phyloP scores from a whole-genome alignment of 2,888 invertebrate genomes.

The Smittia sp. region DNA sequence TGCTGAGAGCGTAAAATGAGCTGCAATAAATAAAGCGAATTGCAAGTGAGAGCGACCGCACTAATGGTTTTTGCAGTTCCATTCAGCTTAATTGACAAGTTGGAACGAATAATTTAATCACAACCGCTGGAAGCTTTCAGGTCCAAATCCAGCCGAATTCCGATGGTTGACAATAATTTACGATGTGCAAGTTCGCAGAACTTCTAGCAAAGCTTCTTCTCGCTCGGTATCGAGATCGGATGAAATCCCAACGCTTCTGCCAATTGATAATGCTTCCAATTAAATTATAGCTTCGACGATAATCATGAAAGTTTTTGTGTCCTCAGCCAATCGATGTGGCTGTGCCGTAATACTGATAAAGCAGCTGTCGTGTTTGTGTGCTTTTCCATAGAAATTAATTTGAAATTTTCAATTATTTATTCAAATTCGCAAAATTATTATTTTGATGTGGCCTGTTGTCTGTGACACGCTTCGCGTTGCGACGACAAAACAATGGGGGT shows the following conservation, averaged over 20 bases:
- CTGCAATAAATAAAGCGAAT: conserved; percentile 30
- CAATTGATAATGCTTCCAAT: background rate
- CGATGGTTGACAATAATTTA: background rate
- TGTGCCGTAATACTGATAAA: background rate
- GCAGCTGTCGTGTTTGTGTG: background rate
- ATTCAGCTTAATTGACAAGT: background rate
- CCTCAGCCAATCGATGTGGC: background rate
- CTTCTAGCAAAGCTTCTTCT: too few species aligned
- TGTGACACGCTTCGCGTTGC: too few species aligned
- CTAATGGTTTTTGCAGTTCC: conserved; percentile 13
- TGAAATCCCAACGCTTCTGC: background rate
- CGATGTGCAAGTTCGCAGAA: too few species aligned
- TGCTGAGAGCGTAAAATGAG: background rate
- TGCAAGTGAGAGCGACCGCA: background rate
- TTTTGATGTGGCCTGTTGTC: background rate
- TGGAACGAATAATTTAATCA: background rate
- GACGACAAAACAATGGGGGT: background rate
- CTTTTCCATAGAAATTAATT: conserved; percentile 15
- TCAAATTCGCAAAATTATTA: conserved; percentile 23
- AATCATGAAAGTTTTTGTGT: background rate
- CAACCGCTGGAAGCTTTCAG: conserved; percentile 8
- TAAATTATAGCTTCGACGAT: background rate
- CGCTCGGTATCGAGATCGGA: background rate
- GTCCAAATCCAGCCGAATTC: background rate
- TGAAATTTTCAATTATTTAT: conserved; percentile 28